A percentile compares a stretch with the other conserved stretches of the same genome.
Evolutionary conservation across 2,113 vertebrate species (phyloP).

Genomic region (Talpa occidentalis): DNA sequence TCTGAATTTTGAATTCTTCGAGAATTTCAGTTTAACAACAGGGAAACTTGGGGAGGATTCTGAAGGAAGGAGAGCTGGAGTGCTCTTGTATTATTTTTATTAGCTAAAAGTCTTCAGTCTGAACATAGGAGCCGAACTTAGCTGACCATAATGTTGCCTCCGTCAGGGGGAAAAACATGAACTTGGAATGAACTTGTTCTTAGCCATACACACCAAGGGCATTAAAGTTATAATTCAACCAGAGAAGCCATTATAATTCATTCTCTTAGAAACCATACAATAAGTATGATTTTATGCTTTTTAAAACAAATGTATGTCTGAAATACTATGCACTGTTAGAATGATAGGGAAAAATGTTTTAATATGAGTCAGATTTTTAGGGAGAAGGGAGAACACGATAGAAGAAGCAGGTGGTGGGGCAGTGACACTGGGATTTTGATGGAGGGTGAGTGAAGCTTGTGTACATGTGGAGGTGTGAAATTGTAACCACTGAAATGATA

Average conservation of each 20-base stretch:
- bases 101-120: background rate
- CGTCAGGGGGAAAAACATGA: constrained; percentile 24
- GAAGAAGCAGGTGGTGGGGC: no score
- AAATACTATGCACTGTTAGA: background rate
- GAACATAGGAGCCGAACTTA: background rate
- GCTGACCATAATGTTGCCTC: background rate
- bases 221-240: constrained; percentile 57
- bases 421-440: no score
- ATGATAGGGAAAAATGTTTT: background rate
- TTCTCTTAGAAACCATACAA: constrained; percentile 24
- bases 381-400: no score
- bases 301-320: background rate
- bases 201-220: background rate
- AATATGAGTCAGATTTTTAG: background rate
- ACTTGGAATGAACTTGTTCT: constrained; percentile 52
- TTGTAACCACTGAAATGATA: no score
- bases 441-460: no score
- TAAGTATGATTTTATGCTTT: background rate
- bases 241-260: background rate
- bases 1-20: background rate
- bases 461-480: no score
- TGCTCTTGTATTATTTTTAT: background rate
- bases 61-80: background rate
- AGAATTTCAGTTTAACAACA: background rate
- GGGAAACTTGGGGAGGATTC: background rate